phyloP scores from a whole-genome alignment of 2,113 vertebrate genomes.

The Grus americana region DNA sequence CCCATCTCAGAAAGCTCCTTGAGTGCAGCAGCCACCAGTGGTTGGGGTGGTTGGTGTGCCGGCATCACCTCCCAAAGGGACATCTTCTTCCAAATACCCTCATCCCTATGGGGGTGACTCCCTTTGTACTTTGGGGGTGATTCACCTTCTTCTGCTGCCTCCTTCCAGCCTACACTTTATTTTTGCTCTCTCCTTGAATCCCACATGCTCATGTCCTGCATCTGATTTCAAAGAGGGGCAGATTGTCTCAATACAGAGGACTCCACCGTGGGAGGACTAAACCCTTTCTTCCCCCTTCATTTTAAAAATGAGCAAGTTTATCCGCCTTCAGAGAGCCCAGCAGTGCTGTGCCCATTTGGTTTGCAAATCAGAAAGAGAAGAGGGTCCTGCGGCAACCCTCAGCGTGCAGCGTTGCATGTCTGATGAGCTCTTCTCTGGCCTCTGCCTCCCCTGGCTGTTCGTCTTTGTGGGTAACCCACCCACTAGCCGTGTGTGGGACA shows the following conservation, averaged over 20 bases:
- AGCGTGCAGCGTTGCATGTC: rapidly evolving
- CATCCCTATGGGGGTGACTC: not conserved
- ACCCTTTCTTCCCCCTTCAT: not conserved
- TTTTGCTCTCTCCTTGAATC: not conserved
- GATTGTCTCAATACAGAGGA: not conserved
- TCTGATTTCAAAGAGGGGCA: not conserved
- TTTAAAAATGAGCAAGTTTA: not conserved
- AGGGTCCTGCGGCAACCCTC: not conserved
- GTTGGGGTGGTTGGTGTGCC: rapidly evolving
- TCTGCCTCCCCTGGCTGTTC: not conserved
- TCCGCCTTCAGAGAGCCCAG: rapidly evolving
- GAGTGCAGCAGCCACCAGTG: not conserved
- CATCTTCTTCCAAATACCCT: not conserved
- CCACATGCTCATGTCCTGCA: rapidly evolving
- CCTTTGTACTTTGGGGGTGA: not conserved
- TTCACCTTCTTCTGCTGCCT: not conserved
- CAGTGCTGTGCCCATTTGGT: rapidly evolving
- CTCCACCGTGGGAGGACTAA: rapidly evolving
- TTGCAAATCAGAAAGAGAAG: not conserved
- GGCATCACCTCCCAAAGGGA: not conserved
- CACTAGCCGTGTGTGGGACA: not conserved
- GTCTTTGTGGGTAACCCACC: not conserved
- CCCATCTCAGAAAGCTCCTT: not conserved
- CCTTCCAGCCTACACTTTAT: not conserved
- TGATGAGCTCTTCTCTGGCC: not conserved